Percentiles rank a stretch among this genome's conserved stretches.
Conservation (phyloP, 2,888 invertebrate genomes). For the Acanthococcus lagerstroemiae region DNA sequence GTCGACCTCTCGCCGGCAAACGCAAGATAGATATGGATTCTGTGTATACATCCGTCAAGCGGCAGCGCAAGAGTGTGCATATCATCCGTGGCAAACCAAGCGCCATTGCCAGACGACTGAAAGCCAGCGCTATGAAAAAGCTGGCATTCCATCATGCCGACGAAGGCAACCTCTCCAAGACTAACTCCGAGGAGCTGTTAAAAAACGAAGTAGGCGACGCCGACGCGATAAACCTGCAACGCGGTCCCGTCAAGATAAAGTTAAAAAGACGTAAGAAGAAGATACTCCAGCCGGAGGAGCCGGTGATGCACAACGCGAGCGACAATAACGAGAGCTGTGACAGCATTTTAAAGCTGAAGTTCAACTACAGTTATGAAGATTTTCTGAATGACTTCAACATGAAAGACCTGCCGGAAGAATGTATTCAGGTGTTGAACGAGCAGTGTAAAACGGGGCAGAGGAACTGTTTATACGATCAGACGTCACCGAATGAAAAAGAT, state of each 20-base stretch:
- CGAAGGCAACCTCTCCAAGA: neutral
- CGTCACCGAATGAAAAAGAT: slow-evolving; percentile 10
- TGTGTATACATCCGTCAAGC: slow-evolving; percentile 11
- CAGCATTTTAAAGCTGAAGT: neutral
- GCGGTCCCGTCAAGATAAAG: slow-evolving; percentile 12
- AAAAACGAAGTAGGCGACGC: neutral
- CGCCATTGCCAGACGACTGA: neutral
- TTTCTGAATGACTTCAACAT: slow-evolving; percentile 4
- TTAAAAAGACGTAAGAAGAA: neutral
- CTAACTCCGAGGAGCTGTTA: neutral
- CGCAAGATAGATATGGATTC: slow-evolving; percentile 15
- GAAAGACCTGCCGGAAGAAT: neutral
- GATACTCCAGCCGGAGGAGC: neutral
- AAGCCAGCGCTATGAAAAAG: slow-evolving; percentile 1
- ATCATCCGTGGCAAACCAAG: slow-evolving; percentile 6
- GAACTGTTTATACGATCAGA: slow-evolving; percentile 2
- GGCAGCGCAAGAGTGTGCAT: neutral
- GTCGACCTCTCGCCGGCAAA: slow-evolving; percentile 22
- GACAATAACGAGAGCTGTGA: slow-evolving; percentile 3
- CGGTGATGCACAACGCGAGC: neutral
- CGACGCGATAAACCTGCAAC: neutral
- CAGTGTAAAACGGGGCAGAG: neutral
- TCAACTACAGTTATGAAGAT: slow-evolving; percentile 13
- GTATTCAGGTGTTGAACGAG: neutral
- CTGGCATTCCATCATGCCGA: slow-evolving; percentile 6